Evolutionary conservation across 2,113 vertebrate genomes (phyloP), one percentile per base, ranked within the genome.

Genomic region (Herpailurus yagouaroundi): DNA sequence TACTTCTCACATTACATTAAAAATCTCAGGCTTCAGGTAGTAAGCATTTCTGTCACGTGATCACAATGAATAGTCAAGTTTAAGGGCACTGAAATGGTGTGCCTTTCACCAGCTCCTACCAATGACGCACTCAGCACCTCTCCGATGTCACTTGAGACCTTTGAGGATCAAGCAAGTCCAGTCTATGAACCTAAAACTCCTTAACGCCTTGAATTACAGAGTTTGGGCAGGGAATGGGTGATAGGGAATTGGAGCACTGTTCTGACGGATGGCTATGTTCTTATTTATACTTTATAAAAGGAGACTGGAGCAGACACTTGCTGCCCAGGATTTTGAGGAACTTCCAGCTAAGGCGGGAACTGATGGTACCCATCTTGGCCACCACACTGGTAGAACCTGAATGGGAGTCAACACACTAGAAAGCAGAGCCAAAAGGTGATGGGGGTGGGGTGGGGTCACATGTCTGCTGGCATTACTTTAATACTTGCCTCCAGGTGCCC

Each of bases 1-100:
- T 80, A 33, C 93, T 23, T 89, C 91, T 97, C 96, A 77, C 1
- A 3, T 91, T 89, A 94, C 94, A 55, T 33, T 41, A 91, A 79
- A 91, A 81, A 68, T 55, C 85, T 19, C 71, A 45, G 96, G 87
- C 83, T 96, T 77, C 60, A 45, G 57, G 92, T 76, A 73, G 21
- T 27, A 41, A 89, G 79, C 16, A 2, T 83, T 45, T 31, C 18
- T 57, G 45, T 45, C 74, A 36, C n/a, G 52, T 0, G 3, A 50
- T 45, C 87, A 84, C 83, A 38, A 33, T 45, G 69, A 86, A 36
- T 21, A 52, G 81, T 79, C 21, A 73, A 55, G 82, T 63, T 21
- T 21, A 73, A 45, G 82, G 66, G 68, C 11, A 4, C 45, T 21
- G 25, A 36, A 50, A 27, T 12, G 52, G 76, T 48, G 38, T 68